phyloP scores from a whole-genome alignment of 2,113 vertebrate species.

The Pyxicephalus adspersus region DNA sequence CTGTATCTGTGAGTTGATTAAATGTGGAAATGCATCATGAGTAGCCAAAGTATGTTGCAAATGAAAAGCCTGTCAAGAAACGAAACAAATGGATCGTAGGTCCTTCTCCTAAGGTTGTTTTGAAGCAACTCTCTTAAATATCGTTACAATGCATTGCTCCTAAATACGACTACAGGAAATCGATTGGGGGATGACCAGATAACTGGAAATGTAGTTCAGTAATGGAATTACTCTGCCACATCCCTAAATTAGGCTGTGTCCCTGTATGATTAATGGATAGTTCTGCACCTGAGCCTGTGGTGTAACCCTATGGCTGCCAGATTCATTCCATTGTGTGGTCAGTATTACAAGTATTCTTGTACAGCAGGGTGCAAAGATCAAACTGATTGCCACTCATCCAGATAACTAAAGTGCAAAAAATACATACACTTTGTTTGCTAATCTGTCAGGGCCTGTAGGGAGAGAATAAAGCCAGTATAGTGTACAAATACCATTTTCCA shows the following conservation, averaged over 20 bases:
- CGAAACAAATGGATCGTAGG: conserved; percentile 20
- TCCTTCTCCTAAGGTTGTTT: conserved; percentile 30
- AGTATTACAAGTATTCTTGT: too few relatives aligned
- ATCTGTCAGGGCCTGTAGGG: too few relatives aligned
- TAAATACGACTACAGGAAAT: conserved; percentile 31
- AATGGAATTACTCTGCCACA: conserved; percentile 24
- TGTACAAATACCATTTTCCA: too few relatives aligned
- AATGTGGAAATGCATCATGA: conserved; percentile 41
- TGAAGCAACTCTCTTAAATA: conserved; percentile 23
- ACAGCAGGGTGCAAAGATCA: too few relatives aligned
- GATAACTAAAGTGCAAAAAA: too few relatives aligned
- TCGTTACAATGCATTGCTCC: conserved; percentile 2
- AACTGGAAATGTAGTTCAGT: conserved; percentile 5
- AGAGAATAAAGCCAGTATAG: too few relatives aligned
- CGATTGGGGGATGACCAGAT: conserved; percentile 29
- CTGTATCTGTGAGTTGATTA: conserved; percentile 43
- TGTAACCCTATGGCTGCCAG: background rate
- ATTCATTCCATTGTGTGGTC: too few relatives aligned
- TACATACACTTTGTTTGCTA: too few relatives aligned
- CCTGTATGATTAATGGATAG: conserved; percentile 1
- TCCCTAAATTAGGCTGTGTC: conserved; percentile 14
- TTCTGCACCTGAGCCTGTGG: background rate
- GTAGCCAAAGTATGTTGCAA: conserved; percentile 20
- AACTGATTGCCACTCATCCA: too few relatives aligned
- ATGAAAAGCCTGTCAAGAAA: conserved; percentile 27